Percentiles rank a stretch among this genome's conserved stretches.
phyloP scores from a whole-genome alignment of 2,797 vertebrate species.

The Thaleichthys pacificus region DNA sequence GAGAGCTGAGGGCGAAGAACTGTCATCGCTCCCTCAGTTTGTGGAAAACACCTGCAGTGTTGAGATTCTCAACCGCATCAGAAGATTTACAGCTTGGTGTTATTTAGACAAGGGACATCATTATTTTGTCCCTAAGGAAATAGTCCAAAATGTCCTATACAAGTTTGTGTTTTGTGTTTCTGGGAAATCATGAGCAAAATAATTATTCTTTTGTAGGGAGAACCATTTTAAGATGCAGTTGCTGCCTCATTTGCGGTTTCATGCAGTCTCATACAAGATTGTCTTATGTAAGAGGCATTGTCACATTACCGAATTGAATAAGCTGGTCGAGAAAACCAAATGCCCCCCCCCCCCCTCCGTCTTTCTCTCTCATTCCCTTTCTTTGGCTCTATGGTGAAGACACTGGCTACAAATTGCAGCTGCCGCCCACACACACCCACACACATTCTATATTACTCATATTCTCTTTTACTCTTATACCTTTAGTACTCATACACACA shows the following conservation, averaged over 20 bases:
- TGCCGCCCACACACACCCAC: slow-evolving; percentile 53
- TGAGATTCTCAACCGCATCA: background rate
- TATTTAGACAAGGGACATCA: too few relatives aligned
- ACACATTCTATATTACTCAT: slow-evolving; percentile 44
- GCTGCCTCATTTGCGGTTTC: slow-evolving; percentile 10
- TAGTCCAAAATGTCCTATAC: background rate
- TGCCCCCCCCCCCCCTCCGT: slow-evolving; percentile 26
- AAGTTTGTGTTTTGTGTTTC: background rate
- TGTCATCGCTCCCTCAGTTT: slow-evolving; percentile 4
- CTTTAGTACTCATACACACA: background rate
- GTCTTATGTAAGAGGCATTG: slow-evolving; percentile 16
- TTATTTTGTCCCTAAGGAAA: background rate
- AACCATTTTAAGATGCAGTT: slow-evolving; percentile 14
- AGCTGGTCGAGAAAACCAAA: too few relatives aligned
- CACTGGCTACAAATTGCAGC: slow-evolving; percentile 36
- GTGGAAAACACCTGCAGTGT: background rate
- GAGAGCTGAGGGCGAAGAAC: slow-evolving; percentile 18
- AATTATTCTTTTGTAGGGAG: background rate
- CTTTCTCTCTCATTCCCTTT: slow-evolving; percentile 31
- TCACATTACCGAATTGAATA: too few relatives aligned
- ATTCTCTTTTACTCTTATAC: slow-evolving; percentile 41
- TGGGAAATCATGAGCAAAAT: background rate
- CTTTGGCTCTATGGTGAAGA: slow-evolving; percentile 43
- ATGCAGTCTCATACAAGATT: slow-evolving; percentile 14
- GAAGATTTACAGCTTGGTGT: too few relatives aligned